Conservation (phyloP, 2,888 invertebrate species). For the Philhelius pedissequus region DNA sequence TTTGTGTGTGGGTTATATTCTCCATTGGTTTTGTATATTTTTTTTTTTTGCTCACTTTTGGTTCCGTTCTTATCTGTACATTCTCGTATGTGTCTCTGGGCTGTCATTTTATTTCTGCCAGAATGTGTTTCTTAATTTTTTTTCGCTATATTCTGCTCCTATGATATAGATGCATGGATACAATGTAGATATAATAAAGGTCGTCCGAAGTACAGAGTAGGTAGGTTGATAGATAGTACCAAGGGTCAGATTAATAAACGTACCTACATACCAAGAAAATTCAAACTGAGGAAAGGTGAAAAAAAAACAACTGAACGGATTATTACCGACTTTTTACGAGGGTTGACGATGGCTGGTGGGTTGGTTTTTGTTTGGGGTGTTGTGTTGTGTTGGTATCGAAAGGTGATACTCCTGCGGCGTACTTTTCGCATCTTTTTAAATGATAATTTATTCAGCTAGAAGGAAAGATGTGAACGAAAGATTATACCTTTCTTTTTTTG, state of each 20-base stretch:
- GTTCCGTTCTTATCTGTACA: slow-evolving; percentile 66
- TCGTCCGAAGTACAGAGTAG: neutral
- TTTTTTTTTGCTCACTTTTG: slow-evolving; percentile 54
- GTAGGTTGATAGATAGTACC: slow-evolving; percentile 51
- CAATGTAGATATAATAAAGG: too few species aligned
- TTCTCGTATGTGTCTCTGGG: slow-evolving; percentile 78
- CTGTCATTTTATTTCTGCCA: slow-evolving; percentile 77
- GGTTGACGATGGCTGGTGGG: slow-evolving; percentile 11
- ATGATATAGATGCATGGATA: too few species aligned
- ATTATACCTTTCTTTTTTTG: slow-evolving; percentile 59
- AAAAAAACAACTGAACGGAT: slow-evolving; percentile 51
- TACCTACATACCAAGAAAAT: slow-evolving; percentile 3
- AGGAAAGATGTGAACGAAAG: slow-evolving; percentile 57
- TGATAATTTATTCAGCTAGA: slow-evolving; percentile 66
- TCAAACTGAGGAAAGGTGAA: slow-evolving; percentile 39
- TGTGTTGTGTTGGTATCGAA: slow-evolving; percentile 44
- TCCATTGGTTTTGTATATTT: slow-evolving; percentile 42
- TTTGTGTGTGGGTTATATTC: slow-evolving; percentile 47
- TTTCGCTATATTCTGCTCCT: slow-evolving; percentile 12
- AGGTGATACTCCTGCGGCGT: slow-evolving; percentile 68
- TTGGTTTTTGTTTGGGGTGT: neutral
- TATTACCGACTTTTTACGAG: slow-evolving; percentile 55
- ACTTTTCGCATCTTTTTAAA: slow-evolving; percentile 68
- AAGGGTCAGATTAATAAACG: slow-evolving; percentile 61
- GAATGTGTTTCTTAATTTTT: slow-evolving; percentile 39